Percentiles rank a stretch among this genome's conserved stretches.
phyloP scores from a whole-genome alignment of 2,888 invertebrate species.

The Calameuta idolon region DNA sequence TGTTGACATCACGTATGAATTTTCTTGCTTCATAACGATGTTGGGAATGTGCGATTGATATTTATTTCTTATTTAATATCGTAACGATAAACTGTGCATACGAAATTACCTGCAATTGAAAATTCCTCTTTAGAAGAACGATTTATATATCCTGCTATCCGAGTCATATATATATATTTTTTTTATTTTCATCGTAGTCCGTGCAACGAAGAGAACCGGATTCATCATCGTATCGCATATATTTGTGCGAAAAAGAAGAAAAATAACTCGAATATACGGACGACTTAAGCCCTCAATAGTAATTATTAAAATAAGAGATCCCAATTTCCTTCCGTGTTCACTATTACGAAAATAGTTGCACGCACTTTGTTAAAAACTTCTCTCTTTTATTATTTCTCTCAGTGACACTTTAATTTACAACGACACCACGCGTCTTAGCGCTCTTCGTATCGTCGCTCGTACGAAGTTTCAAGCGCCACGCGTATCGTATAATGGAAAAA shows the following conservation, averaged over 20 bases:
- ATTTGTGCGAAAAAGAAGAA: not conserved
- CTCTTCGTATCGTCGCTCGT: not conserved
- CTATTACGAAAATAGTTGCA: not conserved
- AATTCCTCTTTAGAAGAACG: not conserved
- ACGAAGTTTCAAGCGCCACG: not conserved
- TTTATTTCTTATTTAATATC: conserved; percentile 6
- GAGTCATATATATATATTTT: not conserved
- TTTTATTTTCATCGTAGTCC: not conserved
- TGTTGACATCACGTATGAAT: not conserved
- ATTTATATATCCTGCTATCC: not conserved
- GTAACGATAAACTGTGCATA: not conserved
- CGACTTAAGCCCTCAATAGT: not conserved
- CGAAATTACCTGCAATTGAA: not conserved
- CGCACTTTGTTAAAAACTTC: not conserved
- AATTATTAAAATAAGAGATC: not conserved
- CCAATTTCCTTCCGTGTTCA: not conserved
- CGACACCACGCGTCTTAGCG: not conserved
- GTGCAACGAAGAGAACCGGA: not conserved
- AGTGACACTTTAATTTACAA: not conserved
- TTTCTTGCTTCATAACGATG: not conserved
- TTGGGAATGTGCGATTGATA: conserved; percentile 2
- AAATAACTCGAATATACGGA: not conserved
- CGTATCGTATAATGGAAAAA: not conserved
- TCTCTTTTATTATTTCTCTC: not conserved
- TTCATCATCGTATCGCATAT: not conserved